phyloP scores from a whole-genome alignment of 1,140 invertebrate genomes.

The Thalassaphorura encarpata region DNA sequence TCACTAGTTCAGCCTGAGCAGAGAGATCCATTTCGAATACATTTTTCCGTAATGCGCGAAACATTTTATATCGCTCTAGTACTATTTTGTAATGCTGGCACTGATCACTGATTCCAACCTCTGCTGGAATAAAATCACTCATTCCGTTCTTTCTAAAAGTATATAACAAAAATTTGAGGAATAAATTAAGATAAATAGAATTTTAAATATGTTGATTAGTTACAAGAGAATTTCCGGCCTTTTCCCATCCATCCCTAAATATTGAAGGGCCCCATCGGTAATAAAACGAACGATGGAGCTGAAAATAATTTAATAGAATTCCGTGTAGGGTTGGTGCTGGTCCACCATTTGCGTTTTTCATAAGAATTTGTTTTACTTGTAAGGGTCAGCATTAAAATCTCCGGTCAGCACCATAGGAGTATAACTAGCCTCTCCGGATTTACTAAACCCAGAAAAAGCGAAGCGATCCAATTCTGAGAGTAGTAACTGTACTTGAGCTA shows the following conservation, averaged over 20 bases:
- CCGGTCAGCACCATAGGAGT: constrained; percentile 74
- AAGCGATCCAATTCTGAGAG: constrained; percentile 72
- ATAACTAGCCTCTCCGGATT: constrained; percentile 41
- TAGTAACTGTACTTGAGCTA: constrained; percentile 70
- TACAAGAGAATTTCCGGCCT: background rate
- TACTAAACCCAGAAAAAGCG: constrained; percentile 43
- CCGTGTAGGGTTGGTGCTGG: constrained; percentile 43
- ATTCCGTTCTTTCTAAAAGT: constrained; percentile 5
- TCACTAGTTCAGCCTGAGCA: background rate
- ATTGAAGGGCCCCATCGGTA: constrained; percentile 47
- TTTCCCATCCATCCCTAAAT: background rate
- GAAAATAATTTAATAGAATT: background rate
- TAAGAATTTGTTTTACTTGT: constrained; percentile 29
- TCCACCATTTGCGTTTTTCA: no score
- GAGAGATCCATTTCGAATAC: constrained; percentile 24
- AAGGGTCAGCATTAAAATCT: constrained; percentile 74
- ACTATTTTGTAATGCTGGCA: constrained; percentile 53
- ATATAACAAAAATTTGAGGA: background rate
- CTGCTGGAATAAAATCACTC: constrained; percentile 43
- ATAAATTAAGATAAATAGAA: background rate
- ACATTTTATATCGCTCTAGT: constrained; percentile 21
- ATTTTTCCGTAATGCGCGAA: constrained; percentile 32
- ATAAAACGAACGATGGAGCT: constrained; percentile 56
- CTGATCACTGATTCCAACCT: constrained; percentile 50
- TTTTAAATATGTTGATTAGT: background rate